A percentile compares a stretch with the other conserved stretches of the same genome.
Conservation (phyloP, 2,888 invertebrate species). For the Dolomedes plantarius region DNA sequence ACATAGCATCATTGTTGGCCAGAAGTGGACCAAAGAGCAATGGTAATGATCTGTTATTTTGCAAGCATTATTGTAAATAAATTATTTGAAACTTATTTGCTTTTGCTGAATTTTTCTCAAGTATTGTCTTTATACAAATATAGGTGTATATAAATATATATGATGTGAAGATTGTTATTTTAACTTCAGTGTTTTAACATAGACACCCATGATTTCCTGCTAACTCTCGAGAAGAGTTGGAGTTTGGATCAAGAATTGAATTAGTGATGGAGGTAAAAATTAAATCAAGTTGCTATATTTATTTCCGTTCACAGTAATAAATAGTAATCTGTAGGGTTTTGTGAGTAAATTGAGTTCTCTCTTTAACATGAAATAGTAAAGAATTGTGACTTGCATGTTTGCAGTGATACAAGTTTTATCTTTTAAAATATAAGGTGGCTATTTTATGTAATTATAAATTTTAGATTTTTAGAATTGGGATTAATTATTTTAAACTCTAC, state of each 20-base stretch:
- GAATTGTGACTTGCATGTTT: no score
- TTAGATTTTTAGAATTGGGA: no score
- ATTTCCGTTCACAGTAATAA: neutral
- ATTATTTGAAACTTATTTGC: constrained; percentile 17
- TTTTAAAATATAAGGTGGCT: no score
- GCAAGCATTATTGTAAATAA: constrained; percentile 49
- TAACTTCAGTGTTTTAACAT: neutral
- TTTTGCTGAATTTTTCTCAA: neutral
- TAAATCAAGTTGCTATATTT: neutral
- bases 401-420: no score
- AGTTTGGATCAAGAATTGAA: neutral
- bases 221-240: neutral
- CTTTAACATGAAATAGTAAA: no score
- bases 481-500: no score
- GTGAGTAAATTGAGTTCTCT: no score
- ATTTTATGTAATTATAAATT: no score
- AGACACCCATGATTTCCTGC: neutral
- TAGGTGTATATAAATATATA: neutral
- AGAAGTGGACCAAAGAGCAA: constrained; percentile 35
- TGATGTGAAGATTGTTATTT: neutral
- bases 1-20: constrained; percentile 7
- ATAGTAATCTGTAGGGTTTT: no score
- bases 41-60: constrained; percentile 44
- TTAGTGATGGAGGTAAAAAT: neutral
- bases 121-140: neutral